A percentile compares a stretch with the other conserved stretches of the same genome.
phyloP scores from a whole-genome alignment of 2,113 vertebrate genomes.

The Hepsetus odoe region DNA sequence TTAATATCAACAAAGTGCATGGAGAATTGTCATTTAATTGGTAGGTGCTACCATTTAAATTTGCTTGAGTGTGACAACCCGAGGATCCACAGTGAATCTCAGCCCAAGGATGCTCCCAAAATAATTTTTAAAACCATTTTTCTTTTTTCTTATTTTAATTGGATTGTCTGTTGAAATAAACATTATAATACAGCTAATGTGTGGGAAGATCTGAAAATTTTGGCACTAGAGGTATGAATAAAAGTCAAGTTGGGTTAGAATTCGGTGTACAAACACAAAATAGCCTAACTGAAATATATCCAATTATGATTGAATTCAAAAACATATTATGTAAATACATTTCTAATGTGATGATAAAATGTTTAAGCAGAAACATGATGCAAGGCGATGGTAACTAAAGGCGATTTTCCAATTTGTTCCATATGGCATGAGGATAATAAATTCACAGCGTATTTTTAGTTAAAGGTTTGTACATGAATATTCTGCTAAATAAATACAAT shows the following conservation, averaged over 20 bases:
- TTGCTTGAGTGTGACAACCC: slow-evolving; percentile 16
- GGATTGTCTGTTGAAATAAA: slow-evolving; percentile 6
- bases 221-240: not conserved
- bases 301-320: not conserved
- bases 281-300: not conserved
- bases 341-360: not conserved
- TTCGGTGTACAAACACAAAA: not conserved
- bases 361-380: not conserved
- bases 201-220: not conserved
- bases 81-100: not conserved
- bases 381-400: no score
- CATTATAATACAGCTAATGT: not conserved
- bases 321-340: not conserved
- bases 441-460: no score
- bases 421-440: no score
- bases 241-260: not conserved
- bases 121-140: not conserved
- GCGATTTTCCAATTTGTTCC: no score
- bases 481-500: no score
- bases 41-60: not conserved
- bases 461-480: no score
- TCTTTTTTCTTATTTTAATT: not conserved
- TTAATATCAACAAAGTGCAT: slow-evolving; percentile 8
- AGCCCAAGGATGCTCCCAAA: not conserved
- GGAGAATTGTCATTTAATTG: slow-evolving; percentile 1